Conservation (phyloP, 2,113 vertebrate genomes). For the Barnardius zonarius region DNA sequence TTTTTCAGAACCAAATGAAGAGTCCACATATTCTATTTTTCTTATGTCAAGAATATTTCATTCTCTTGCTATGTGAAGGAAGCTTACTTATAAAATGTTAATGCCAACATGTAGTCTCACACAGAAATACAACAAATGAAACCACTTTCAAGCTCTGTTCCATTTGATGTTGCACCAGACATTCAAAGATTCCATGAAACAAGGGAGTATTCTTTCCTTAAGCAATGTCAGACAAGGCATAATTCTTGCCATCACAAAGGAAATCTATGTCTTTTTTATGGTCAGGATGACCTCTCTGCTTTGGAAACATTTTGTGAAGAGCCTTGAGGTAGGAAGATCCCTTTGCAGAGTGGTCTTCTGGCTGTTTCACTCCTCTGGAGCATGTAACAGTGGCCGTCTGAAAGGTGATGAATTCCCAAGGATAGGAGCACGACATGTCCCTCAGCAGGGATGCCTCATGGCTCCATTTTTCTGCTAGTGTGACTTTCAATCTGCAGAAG, state of each 20-base stretch:
- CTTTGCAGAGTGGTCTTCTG: neutral
- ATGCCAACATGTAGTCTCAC: neutral
- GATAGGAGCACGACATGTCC: fast-evolving
- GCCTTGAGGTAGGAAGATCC: neutral
- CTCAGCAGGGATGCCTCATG: neutral
- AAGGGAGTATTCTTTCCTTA: neutral
- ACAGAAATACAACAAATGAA: neutral
- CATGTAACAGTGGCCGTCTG: neutral
- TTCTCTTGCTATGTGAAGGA: neutral
- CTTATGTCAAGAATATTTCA: constrained; percentile 14
- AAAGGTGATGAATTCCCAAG: neutral
- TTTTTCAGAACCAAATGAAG: constrained; percentile 9
- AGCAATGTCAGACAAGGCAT: neutral
- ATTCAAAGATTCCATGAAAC: neutral
- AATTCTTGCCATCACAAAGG: neutral
- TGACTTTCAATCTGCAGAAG: neutral
- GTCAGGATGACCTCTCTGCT: neutral
- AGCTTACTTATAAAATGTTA: neutral
- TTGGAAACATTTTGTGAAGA: neutral
- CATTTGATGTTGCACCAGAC: neutral
- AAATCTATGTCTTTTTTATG: neutral
- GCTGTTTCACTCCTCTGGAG: neutral
- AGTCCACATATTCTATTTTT: neutral
- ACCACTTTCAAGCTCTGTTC: neutral
- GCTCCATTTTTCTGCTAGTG: neutral